A percentile compares a stretch with the other conserved stretches of the same genome.
Conservation (phyloP, 1,140 invertebrate species). For the Drosophila melanogaster region Release_6_plus_ISO1_MT NC_004354.4:3138001-3138500, state of each 20-base stretch:
- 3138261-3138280: conserved; percentile 21
- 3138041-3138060: conserved; percentile 35
- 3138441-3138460: conserved; percentile 32
- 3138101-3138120: not conserved
- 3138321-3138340: not conserved
- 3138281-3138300: not conserved
- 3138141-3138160: conserved; percentile 24
- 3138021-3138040: conserved; percentile 73
- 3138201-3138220: conserved; percentile 43
- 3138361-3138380: not conserved
- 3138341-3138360: conserved; percentile 2
- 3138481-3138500: too few species aligned
- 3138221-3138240: conserved; percentile 68
- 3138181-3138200: conserved; percentile 21
- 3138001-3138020: conserved; percentile 72
- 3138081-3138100: conserved; percentile 9
- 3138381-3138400: conserved; percentile 9
- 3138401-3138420: conserved; percentile 39
- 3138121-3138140: conserved; percentile 41
- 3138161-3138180: conserved; percentile 56
- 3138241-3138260: conserved; percentile 56
- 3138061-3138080: not conserved
- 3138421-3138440: conserved; percentile 41
- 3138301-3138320: conserved; percentile 8
- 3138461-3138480: conserved; percentile 24